Evolutionary conservation across 2,113 vertebrate genomes (phyloP).

Genomic region (Synchiropus splendidus): DNA sequence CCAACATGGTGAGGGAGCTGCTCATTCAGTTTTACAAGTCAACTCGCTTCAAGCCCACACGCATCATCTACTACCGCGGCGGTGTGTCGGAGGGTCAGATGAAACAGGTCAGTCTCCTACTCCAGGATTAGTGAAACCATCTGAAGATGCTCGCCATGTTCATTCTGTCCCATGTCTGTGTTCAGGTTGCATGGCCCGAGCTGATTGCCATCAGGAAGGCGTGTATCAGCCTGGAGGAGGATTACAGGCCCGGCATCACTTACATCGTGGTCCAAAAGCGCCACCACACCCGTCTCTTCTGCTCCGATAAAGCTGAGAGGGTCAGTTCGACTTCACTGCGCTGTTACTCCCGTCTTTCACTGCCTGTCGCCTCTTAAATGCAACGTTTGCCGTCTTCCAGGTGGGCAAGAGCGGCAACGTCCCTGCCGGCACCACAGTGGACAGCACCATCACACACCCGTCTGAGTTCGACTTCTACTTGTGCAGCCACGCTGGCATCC

Average conservation of each 20-base stretch:
- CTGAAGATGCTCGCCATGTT: not conserved
- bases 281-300: constrained; percentile 96
- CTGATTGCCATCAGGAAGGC: constrained; percentile 97
- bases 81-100: constrained; percentile 97
- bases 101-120: constrained; percentile 94
- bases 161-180: not conserved
- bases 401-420: constrained; percentile 98
- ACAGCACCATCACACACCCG: constrained; percentile 97
- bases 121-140: not conserved
- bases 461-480: constrained; percentile 99
- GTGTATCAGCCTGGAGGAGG: constrained; percentile 97
- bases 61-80: constrained; percentile 97
- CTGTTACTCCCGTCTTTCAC: too few relatives aligned
- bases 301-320: constrained; percentile 95
- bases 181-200: constrained; percentile 95
- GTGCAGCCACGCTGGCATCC: constrained; percentile 98
- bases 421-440: constrained; percentile 96
- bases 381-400: constrained; percentile 48
- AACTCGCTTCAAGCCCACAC: constrained; percentile 93
- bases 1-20: constrained; percentile 94
- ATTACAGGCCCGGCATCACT: constrained; percentile 95
- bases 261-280: constrained; percentile 99
- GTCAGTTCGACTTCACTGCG: constrained; percentile 62
- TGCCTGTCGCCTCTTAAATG: too few relatives aligned
- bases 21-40: constrained; percentile 99